Conservation (phyloP, 2,797 vertebrate species). For the Melanotaenia parkinsoni region DNA sequence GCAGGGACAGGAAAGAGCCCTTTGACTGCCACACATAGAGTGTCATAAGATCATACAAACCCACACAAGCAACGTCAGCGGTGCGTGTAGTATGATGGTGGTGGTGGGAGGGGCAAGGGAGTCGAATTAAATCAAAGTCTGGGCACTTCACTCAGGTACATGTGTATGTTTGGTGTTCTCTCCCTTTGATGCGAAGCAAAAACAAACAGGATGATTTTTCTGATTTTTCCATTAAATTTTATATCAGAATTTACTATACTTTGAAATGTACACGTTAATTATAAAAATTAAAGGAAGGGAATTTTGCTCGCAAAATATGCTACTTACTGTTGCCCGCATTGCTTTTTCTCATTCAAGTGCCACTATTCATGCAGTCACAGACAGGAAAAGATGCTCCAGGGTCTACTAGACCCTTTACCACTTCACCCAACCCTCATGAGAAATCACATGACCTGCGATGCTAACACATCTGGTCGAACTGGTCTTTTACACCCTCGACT, state of each 20-base stretch:
- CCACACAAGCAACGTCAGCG: conserved; percentile 73
- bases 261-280: conserved; percentile 16
- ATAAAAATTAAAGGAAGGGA: conserved; percentile 34
- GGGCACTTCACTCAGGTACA: conserved; percentile 56
- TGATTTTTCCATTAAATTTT: conserved; percentile 28
- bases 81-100: conserved; percentile 54
- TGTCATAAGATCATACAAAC: conserved; percentile 68
- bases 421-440: conserved; percentile 74
- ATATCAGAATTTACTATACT: not conserved
- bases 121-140: conserved; percentile 81
- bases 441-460: conserved; percentile 72
- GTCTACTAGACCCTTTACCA: conserved; percentile 75
- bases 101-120: conserved; percentile 54
- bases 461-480: conserved; percentile 65
- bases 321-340: conserved; percentile 95
- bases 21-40: conserved; percentile 68
- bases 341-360: conserved; percentile 89
- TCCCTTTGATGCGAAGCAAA: conserved; percentile 36
- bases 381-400: conserved; percentile 64
- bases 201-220: conserved; percentile 20
- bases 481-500: conserved; percentile 42
- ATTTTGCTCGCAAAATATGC: conserved; percentile 62
- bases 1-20: conserved; percentile 65
- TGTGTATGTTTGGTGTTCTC: conserved; percentile 38
- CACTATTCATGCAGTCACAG: conserved; percentile 78